phyloP scores from a whole-genome alignment of 2,797 vertebrate species.

The Falco cherrug region DNA sequence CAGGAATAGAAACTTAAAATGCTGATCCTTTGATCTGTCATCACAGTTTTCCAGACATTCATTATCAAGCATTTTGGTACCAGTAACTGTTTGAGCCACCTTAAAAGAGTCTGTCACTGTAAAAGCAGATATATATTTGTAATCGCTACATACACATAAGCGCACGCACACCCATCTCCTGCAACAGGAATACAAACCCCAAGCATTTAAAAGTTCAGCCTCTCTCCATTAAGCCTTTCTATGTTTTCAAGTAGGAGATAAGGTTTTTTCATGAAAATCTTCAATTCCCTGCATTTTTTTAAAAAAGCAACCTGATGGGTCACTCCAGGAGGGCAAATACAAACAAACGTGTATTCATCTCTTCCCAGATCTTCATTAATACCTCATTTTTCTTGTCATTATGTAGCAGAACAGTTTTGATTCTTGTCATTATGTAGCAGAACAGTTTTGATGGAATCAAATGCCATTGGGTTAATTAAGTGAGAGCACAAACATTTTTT shows the following conservation, averaged over 20 bases:
- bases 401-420: conserved; percentile 14
- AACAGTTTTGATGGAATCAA: conserved; percentile 17
- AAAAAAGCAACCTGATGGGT: neutral
- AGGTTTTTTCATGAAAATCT: neutral
- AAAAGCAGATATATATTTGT: conserved; percentile 18
- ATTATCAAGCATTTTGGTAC: conserved; percentile 39
- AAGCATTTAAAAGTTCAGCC: conserved; percentile 14
- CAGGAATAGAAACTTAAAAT: conserved; percentile 52
- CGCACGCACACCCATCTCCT: neutral
- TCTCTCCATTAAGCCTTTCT: neutral
- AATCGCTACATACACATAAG: neutral
- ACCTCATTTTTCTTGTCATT: conserved; percentile 36
- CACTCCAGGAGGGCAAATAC: conserved; percentile 34
- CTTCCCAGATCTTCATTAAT: neutral
- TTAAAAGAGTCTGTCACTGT: conserved; percentile 42
- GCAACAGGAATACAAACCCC: neutral
- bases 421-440: conserved; percentile 26
- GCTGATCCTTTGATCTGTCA: conserved; percentile 49
- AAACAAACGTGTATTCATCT: conserved; percentile 27
- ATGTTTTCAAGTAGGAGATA: conserved; percentile 6
- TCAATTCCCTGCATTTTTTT: conserved; percentile 1
- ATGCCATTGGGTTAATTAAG: conserved; percentile 44
- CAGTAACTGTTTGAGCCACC: conserved; percentile 37
- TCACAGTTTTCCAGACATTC: conserved; percentile 55
- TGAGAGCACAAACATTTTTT: neutral